Conservation (phyloP, 1,140 invertebrate species). For the Agrypnia vestita region DNA sequence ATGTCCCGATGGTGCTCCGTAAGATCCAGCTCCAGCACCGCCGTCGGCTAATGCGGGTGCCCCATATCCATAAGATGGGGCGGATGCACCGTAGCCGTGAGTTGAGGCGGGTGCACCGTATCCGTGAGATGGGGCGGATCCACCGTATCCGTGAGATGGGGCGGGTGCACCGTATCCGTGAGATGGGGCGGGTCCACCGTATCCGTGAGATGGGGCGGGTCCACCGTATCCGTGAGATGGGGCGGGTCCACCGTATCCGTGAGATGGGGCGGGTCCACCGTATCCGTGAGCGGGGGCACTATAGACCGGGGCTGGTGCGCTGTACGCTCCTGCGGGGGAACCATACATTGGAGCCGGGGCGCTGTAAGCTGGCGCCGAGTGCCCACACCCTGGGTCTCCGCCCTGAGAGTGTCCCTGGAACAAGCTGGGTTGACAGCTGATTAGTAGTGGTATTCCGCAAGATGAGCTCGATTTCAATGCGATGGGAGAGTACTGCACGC, state of each 20-base stretch:
- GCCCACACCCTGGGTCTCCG: neutral
- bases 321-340: conserved; percentile 42
- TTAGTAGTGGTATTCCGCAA: conserved; percentile 50
- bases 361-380: conserved; percentile 52
- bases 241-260: conserved; percentile 7
- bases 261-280: neutral
- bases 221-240: conserved; percentile 10
- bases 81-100: conserved; percentile 56
- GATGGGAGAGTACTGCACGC: neutral
- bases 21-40: too few relatives aligned
- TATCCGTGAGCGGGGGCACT: conserved; percentile 45
- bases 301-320: conserved; percentile 47
- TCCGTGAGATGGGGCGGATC: too few relatives aligned
- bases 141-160: too few relatives aligned
- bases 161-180: too few relatives aligned
- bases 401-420: conserved; percentile 11
- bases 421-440: conserved; percentile 49
- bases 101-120: conserved; percentile 46
- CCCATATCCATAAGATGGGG: conserved; percentile 9
- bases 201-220: conserved; percentile 4
- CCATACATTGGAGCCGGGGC: conserved; percentile 36
- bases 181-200: neutral
- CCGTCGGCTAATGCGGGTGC: conserved; percentile 4
- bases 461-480: neutral
- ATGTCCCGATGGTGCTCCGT: neutral